These are phyloP conservation scores for Episyrphus balteatus DNA, from an alignment of 1,140 invertebrate genomes.

Conservation along the genomic window DNA sequence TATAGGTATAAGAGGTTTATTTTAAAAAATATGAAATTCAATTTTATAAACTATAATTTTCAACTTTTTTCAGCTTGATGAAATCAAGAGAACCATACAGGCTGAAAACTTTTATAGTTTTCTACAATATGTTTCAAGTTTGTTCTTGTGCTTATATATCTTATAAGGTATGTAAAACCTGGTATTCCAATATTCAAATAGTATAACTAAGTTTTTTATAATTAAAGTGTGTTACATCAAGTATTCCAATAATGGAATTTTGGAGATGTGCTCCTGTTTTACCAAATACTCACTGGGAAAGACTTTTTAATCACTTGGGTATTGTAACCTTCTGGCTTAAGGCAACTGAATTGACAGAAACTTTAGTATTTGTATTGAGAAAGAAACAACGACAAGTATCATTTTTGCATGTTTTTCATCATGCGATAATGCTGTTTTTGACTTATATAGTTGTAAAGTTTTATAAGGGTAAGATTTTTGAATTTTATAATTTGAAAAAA, in stretches of 20 bases:
- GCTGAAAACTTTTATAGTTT: constrained; percentile 20
- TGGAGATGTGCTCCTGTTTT: constrained; percentile 15
- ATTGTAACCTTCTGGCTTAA: constrained; percentile 46
- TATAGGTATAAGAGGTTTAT: too few species aligned
- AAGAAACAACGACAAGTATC: constrained; percentile 65
- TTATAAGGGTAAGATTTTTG: constrained; percentile 40
- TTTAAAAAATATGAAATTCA: too few species aligned
- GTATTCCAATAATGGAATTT: constrained; percentile 10
- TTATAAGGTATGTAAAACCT: constrained; percentile 12
- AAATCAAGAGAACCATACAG: constrained; percentile 14
- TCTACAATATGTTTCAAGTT: constrained; percentile 24
- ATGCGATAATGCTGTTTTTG: constrained; percentile 54
- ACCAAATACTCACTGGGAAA: constrained; percentile 2
- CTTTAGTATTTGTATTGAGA: constrained; percentile 68
- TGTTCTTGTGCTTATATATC: constrained; percentile 23
- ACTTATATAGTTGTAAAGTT: constrained; percentile 64
- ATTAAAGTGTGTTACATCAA: too few species aligned
- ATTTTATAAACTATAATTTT: too few species aligned
- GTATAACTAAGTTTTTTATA: too few species aligned
- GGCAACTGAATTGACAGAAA: constrained; percentile 52
- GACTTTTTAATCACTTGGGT: constrained; percentile 14
- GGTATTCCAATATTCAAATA: too few species aligned
- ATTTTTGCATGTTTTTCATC: constrained; percentile 64
- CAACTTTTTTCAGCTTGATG: constrained; percentile 18
- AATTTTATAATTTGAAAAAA: too few species aligned